Base-by-base conservation (phyloP, 2,113 vertebrate genomes). In the Ranitomeya variabilis region DNA sequence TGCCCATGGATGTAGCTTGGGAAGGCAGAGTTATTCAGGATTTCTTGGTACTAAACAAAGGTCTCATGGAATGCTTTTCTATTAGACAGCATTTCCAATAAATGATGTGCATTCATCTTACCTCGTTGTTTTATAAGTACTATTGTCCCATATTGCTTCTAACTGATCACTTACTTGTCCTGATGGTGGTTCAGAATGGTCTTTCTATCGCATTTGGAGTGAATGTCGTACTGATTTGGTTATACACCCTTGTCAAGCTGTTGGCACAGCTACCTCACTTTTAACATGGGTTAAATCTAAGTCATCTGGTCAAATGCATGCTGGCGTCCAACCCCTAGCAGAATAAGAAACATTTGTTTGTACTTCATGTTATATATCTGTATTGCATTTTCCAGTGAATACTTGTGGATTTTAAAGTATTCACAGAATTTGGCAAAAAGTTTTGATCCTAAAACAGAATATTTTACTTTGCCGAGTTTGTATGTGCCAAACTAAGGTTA, bases 301-400 rank as follows among this genome's bases (percentile, higher is more conserved):
- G 80, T 52, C 86, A 87, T 71, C 81, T 87, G 86, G 64, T 67
- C 62, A 80, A 80, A 80, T 80, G 62, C 54, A 69, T 87, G 77
- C 78, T 81, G 86, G 86, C 86, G 80, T 80, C 62, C 80, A 79
- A 8, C n/a, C 15, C 51, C 10, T 71, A 57, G 67, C 57, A 80
- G 77, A 59, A 57, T 80, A n/a, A 64, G 86, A 87, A 86, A 80
- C 86, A 87, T 87, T 87, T 87, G 86, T 80, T 87, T 87, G 86
- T 80, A 80, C 60, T 87, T 87, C 54, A 87, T 71, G 86, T 87
- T 64, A 31, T 31, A 31, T 31, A 31, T 31, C 26, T 31, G 26
- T 31, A 31, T 87, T 87, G 64, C 31, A 26, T 80, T 87, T 87
- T 87, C 86, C 60, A 67, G 51, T 31, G 64, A 81, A 87, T 87